phyloP scores from a whole-genome alignment of 2,797 vertebrate species.

The Pogonophryne albipinna region DNA sequence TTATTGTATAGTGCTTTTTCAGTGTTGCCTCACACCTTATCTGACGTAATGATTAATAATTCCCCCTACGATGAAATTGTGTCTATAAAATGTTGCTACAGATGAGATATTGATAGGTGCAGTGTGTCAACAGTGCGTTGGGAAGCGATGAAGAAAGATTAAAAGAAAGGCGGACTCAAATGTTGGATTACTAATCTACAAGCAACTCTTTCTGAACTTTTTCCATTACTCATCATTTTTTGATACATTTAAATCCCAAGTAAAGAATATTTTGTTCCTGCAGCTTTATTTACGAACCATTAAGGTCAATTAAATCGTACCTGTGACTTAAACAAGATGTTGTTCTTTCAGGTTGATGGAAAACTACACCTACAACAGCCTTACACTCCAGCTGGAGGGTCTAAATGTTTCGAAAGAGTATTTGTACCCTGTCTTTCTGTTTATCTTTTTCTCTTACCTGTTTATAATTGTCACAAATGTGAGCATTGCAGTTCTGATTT shows the following conservation, averaged over 20 bases:
- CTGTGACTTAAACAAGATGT: not conserved
- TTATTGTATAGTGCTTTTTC: too few relatives aligned
- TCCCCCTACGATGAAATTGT: too few relatives aligned
- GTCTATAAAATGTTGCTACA: not conserved
- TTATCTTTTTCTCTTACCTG: constrained; percentile 57
- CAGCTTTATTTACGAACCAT: too few relatives aligned
- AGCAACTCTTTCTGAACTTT: too few relatives aligned
- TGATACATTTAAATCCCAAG: too few relatives aligned
- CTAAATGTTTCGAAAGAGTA: constrained; percentile 44
- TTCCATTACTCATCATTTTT: too few relatives aligned
- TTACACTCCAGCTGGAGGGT: constrained; percentile 61
- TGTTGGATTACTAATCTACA: too few relatives aligned
- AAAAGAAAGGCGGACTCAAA: not conserved
- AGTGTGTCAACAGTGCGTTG: not conserved
- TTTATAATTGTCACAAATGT: constrained; percentile 60
- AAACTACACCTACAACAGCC: constrained; percentile 58
- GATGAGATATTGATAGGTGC: not conserved
- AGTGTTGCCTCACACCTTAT: too few relatives aligned
- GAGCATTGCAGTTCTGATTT: constrained; percentile 48
- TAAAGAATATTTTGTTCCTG: too few relatives aligned
- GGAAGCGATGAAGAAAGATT: not conserved
- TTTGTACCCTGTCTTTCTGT: constrained; percentile 42
- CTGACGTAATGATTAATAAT: too few relatives aligned
- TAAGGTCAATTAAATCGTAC: not conserved
- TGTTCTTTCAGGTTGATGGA: constrained; percentile 53